Base-by-base conservation (phyloP, 2,797 vertebrate species). In the Garrulus glandarius region DNA sequence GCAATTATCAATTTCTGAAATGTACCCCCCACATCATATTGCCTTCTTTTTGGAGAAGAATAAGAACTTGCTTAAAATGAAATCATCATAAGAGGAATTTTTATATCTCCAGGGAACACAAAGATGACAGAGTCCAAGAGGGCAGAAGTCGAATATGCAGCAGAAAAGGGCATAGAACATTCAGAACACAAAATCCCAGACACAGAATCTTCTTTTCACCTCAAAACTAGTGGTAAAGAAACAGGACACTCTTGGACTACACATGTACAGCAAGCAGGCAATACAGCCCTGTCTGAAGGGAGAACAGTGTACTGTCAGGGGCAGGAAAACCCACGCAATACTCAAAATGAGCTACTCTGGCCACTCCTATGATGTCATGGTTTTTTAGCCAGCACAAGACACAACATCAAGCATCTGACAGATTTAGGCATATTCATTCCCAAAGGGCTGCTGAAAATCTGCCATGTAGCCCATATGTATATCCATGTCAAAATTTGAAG, bases 101-200 rank as follows among this genome's bases (percentile, higher is more conserved):
- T 36, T 74, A 7, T 27, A 9, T 18, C 29, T 47, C 18, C 30
- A 64, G 13, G 18, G 18, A 77, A 53, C 0, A 0, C 12, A 75
- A 83, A 80, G 37, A 64, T 0, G 2, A 59, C 15, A 74, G 26
- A 23, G 8, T 34, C 15, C 34, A 46, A 47, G 44, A 16, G 14
- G 20, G 27, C 41, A 47, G 30, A 83, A 87, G 26, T 5, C 11
- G 3, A 71, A 71, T 15, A 37, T 4, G 8, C 13, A 83, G 36
- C n/a, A 81, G n/a, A 71, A 81, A 81, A 89, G 43, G 37, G 12
- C 30, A 61, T 0, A 10, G 17, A 61, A 20, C 20, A 50, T 50
- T 44, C 18, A 43, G 34, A 59, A 68, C 6, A 43, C 24, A 43
- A n/a, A 43, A 64, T 20, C 52, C 17, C 10, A 63, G 46, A 47